Evolutionary conservation across 2,888 invertebrate genomes (phyloP).

Genomic region (Trilocha varians): DNA sequence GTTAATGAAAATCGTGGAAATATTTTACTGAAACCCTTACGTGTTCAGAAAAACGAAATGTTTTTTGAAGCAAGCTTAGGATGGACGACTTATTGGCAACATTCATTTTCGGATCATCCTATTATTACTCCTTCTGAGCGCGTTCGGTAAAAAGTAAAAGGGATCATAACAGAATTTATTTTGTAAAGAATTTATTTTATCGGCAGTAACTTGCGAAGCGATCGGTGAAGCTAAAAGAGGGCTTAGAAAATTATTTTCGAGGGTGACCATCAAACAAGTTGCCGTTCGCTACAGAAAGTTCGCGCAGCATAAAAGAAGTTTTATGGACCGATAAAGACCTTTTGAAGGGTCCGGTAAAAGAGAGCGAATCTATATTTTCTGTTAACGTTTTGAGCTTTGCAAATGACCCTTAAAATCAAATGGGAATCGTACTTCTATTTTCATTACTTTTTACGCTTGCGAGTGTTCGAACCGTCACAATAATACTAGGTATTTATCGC

Average conservation of each 20-base stretch:
- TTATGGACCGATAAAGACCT: constrained; percentile 66
- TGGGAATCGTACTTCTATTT: constrained; percentile 5
- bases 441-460: background rate
- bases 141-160: constrained; percentile 53
- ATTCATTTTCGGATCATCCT: constrained; percentile 58
- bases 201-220: constrained; percentile 48
- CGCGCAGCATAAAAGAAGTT: constrained; percentile 60
- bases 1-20: background rate
- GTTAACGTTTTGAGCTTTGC: constrained; percentile 10
- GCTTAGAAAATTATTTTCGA: constrained; percentile 61
- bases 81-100: constrained; percentile 52
- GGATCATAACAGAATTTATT: constrained; percentile 64
- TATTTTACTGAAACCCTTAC: background rate
- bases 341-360: constrained; percentile 52
- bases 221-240: constrained; percentile 45
- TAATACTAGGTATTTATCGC: background rate
- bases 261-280: constrained; percentile 63
- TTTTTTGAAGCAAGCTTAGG: constrained; percentile 31
- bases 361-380: constrained; percentile 23
- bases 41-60: background rate
- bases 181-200: constrained; percentile 60
- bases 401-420: constrained; percentile 14
- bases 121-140: constrained; percentile 49
- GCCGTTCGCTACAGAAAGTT: constrained; percentile 55
- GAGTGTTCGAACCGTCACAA: background rate